Evolutionary conservation across 2,113 vertebrate genomes (phyloP), one percentile per base, ranked within the genome.

Genomic region (Xyrauchen texanus): DNA sequence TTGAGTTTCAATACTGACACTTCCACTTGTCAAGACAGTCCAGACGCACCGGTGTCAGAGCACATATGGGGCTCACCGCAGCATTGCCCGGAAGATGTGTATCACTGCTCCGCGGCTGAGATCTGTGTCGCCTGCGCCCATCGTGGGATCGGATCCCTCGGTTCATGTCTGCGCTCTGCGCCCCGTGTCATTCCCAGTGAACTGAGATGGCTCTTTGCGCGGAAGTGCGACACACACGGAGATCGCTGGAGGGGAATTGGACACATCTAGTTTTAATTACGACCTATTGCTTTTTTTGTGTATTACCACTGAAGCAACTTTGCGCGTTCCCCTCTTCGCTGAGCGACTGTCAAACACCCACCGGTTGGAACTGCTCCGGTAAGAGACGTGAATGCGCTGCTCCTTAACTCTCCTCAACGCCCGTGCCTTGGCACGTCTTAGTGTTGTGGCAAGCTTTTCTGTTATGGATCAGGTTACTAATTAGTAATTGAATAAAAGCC

Each of bases 341-440:
- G 81, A 94, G 93, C 79, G 93, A 94, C 88, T 94, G 94, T 87
- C 94, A 95, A 85, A 95, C 94, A 58, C 93, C 94, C 80, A 93
- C 93, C 84, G 93, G 94, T 82, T 94, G 93, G 94, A 94, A 95
- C 84, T 95, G 94, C 90, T 94, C 94, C 42, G 93, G 94, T 94
- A 90, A 94, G 93, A 82, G 15, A 53, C 21, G 10, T 13, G 6
- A 34, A 34, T 34, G 21, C 21, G 21, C 21, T 34, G 21, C 21
- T 34, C 21, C 21, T 34, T 34, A 34, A 34, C 21, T 34, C 21
- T 34, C 21, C 21, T 34, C 3, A 34, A 34, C 21, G 21, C 21
- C 21, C 21, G 21, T 34, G 21, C 21, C 21, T 34, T 34, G 1
- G 21, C 21, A 3, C 21, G 21, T 34, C 21, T 34, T 34, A 34